A percentile compares a stretch with the other conserved stretches of the same genome.
phyloP scores from a whole-genome alignment of 2,888 invertebrate species.

The Erebia epiphron region DNA sequence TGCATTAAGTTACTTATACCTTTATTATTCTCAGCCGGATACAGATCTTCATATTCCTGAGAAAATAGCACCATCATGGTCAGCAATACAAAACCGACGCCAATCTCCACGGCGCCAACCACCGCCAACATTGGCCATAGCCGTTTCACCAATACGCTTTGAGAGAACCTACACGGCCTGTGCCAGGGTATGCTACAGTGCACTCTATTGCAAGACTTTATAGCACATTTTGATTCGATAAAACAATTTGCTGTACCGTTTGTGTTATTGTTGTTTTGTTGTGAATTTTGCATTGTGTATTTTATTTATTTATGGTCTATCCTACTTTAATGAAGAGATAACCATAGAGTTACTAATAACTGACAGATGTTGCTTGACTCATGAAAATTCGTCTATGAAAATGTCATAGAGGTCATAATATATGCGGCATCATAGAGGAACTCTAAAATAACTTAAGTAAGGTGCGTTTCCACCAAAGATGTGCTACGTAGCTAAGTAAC shows the following conservation, averaged over 20 bases:
- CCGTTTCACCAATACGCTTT: background rate
- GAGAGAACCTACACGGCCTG: background rate
- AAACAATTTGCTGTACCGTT: background rate
- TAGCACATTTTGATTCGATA: constrained; percentile 2
- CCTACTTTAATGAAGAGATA: background rate
- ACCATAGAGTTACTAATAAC: too few species aligned
- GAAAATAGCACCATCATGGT: background rate
- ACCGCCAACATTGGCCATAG: background rate
- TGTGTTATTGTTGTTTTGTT: background rate
- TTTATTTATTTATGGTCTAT: background rate
- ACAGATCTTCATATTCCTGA: background rate
- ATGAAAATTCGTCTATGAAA: background rate
- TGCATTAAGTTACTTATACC: background rate
- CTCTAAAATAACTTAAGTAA: too few species aligned
- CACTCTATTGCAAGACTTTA: background rate
- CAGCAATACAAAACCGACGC: background rate
- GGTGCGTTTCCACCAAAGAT: too few species aligned
- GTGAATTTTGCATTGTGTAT: background rate
- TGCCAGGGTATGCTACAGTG: constrained; percentile 1
- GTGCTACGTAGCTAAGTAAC: too few species aligned
- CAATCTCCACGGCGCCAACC: background rate
- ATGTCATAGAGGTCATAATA: too few species aligned
- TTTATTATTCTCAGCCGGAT: background rate
- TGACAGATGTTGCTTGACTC: background rate
- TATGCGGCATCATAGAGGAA: too few species aligned